Percentiles rank a stretch among this genome's conserved stretches.
Evolutionary conservation across 35 echinoderm and acorn worm genomes (phyloP).

Genomic region (Apostichopus californicus): DNA sequence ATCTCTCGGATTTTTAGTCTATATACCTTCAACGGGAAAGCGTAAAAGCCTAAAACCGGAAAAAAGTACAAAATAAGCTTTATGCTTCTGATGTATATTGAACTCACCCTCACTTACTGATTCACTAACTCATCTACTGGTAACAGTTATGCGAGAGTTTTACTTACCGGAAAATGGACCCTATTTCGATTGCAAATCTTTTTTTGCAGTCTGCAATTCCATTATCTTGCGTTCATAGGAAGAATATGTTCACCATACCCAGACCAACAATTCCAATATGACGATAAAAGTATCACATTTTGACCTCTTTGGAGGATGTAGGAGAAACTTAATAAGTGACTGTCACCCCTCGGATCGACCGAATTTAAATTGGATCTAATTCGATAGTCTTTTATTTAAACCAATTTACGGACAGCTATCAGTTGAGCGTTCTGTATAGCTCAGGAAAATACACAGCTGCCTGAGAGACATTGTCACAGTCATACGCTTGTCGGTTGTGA

Average conservation of each 20-base stretch:
- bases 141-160: no score
- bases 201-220: no score
- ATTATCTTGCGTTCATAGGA: not conserved
- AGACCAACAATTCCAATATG: not conserved
- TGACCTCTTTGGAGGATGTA: not conserved
- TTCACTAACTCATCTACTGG: no score
- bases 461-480: no score
- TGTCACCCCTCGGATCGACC: not conserved
- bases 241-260: not conserved
- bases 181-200: no score
- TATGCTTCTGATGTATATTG: no score
- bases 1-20: no score
- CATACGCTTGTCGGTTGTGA: not conserved
- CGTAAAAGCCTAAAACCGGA: no score
- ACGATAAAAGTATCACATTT: not conserved
- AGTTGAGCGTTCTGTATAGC: not conserved
- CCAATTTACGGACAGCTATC: not conserved
- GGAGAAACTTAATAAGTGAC: not conserved
- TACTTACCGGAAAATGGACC: no score
- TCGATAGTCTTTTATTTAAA: conserved; percentile 9
- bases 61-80: no score
- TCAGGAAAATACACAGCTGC: not conserved
- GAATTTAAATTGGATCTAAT: conserved; percentile 39
- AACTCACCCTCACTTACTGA: no score
- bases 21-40: no score